Evolutionary conservation across 92 coral and sea anemone genomes (phyloP).

Genomic region (Epizoanthus stellaris): DNA sequence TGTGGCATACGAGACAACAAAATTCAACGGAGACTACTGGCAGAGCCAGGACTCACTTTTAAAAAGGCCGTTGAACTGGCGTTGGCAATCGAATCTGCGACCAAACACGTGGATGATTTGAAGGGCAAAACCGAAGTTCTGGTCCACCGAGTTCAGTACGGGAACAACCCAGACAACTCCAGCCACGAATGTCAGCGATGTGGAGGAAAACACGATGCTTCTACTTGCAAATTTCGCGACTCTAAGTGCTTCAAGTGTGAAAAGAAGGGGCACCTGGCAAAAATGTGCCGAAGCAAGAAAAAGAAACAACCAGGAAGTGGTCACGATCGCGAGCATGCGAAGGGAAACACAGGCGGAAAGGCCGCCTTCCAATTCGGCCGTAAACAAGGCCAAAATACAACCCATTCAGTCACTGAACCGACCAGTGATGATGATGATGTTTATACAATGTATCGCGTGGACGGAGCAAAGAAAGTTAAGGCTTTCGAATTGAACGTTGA

Average conservation of each 20-base stretch:
- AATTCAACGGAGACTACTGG: conserved; percentile 44
- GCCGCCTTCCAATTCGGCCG: background rate
- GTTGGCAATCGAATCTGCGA: conserved; percentile 29
- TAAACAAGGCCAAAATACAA: conserved; percentile 17
- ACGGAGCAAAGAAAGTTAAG: conserved; percentile 17
- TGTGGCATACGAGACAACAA: conserved; percentile 39
- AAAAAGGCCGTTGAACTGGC: conserved; percentile 40
- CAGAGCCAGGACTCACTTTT: conserved; percentile 31
- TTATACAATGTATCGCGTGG: conserved; percentile 34
- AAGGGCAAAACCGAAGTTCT: background rate
- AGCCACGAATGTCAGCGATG: conserved; percentile 18
- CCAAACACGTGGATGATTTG: conserved; percentile 25
- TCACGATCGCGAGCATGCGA: background rate
- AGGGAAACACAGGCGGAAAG: background rate
- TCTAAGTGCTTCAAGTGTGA: conserved; percentile 7
- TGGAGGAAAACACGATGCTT: conserved; percentile 28
- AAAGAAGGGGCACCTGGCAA: conserved; percentile 13
- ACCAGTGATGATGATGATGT: conserved; percentile 19
- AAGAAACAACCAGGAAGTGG: conserved; percentile 12
- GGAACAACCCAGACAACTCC: background rate
- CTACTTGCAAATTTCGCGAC: conserved; percentile 4
- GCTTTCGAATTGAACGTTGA: conserved; percentile 24
- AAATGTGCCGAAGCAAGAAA: background rate
- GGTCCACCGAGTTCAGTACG: conserved; percentile 2
- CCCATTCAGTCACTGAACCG: conserved; percentile 1